Evolutionary conservation across 2,888 invertebrate genomes (phyloP), one percentile per base, ranked within the genome.

Genomic region (Lasioglossum oenotherae): DNA sequence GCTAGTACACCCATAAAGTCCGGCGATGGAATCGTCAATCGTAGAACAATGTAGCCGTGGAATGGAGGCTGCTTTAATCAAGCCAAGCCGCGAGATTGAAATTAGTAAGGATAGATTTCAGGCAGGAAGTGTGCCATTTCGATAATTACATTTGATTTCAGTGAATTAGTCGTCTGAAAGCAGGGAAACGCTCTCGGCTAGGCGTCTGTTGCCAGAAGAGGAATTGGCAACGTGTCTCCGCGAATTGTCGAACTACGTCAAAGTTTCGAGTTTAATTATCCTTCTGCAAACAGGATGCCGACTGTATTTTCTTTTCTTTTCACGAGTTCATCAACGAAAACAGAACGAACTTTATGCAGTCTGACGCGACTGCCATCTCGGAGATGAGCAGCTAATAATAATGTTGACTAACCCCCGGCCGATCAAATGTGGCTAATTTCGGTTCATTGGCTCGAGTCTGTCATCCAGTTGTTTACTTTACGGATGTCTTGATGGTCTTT

Each of bases 131-230:
- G 64, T 41, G 78, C 72, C 78, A 72, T 81, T 86, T 81, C 60
- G 72, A 81, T 86, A 85, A 85, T 86, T 85, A 86, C 81, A 79
- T 86, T 85, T 79, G 73, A 79, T 81, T 64, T 60, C 57, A 27
- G 41, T 35, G 73, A 81, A 81, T 81, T 76, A 78, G 67, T 73
- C 74, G 74, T 46, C 44, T 31, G 27, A 14, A 44, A 6, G 23
- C 41, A n/a, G 14, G n/a, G 64, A 64, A 80, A 69, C 60, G 57
- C 31, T 31, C 41, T 31, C n/a, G 12, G 3, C 14, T 57, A n/a
- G 3, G 16, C 53, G 19, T 23, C 19, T 46, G 23, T 19, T 57
- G 64, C 5, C 53, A 27, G 46, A 8, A 60, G 44, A 72, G 71
- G 46, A 53, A 53, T 12, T 27, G 72, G 76, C 60, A 41, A 57